These are phyloP conservation scores for Alcis repandata DNA, from an alignment of 2,888 invertebrate genomes.

Conservation along the genomic window DNA sequence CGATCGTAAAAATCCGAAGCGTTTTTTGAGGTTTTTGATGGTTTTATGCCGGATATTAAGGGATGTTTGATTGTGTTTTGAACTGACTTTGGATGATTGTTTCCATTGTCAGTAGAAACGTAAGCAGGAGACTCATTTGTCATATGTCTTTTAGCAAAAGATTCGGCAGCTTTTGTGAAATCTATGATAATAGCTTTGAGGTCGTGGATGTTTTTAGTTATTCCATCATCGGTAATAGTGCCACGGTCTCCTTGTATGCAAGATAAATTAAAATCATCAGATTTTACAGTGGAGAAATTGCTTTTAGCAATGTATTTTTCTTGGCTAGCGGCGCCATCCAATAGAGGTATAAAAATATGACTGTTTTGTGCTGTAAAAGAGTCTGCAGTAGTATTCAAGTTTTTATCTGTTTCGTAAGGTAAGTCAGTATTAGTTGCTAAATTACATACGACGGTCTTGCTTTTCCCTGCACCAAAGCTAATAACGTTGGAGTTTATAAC, in stretches of 20 bases:
- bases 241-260: constrained; percentile 39
- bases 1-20: constrained; percentile 54
- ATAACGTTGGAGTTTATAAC: constrained; percentile 29
- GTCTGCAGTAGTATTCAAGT: constrained; percentile 9
- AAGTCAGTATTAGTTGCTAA: constrained; percentile 2
- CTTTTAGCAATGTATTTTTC: constrained; percentile 60
- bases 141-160: constrained; percentile 59
- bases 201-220: constrained; percentile 66
- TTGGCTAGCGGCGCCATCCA: constrained; percentile 68
- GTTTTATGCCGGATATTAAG: constrained; percentile 57
- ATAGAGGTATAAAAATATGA: constrained; percentile 65
- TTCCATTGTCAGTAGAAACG: constrained; percentile 37
- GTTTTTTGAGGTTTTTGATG: constrained; percentile 59
- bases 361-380: constrained; percentile 24
- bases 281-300: constrained; percentile 49
- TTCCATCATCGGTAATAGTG: constrained; percentile 55
- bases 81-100: constrained; percentile 57
- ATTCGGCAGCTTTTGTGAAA: constrained; percentile 62
- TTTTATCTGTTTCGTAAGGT: constrained; percentile 2
- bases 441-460: constrained; percentile 33
- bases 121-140: constrained; percentile 45
- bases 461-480: constrained; percentile 24
- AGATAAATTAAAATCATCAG: constrained; percentile 33
- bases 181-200: constrained; percentile 66
- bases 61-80: constrained; percentile 60